phyloP scores from a whole-genome alignment of 2,797 vertebrate genomes.

The Sciurus carolinensis region DNA sequence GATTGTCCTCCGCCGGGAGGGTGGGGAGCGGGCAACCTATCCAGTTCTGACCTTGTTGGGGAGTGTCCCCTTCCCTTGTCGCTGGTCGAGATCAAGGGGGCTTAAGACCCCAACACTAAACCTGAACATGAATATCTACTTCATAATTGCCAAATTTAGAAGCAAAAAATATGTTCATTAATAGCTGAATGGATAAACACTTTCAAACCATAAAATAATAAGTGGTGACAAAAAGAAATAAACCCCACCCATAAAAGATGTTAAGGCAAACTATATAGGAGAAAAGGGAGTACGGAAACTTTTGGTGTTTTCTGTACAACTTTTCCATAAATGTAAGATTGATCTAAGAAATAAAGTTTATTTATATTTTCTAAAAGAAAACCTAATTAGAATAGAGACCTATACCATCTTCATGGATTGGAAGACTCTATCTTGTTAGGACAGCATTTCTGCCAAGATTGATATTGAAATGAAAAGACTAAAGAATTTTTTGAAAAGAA shows the following conservation, averaged over 20 bases:
- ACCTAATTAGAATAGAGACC: neutral
- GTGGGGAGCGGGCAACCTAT: too few relatives aligned
- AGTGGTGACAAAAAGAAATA: neutral
- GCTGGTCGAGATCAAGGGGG: too few relatives aligned
- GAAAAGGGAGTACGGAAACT: neutral
- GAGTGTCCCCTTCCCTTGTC: too few relatives aligned
- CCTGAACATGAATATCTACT: neutral
- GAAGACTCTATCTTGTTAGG: neutral
- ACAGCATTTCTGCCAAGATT: neutral
- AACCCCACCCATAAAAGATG: neutral
- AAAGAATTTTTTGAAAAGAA: neutral
- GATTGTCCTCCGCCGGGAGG: too few relatives aligned
- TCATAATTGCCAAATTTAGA: neutral
- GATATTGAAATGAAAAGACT: neutral
- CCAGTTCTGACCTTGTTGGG: too few relatives aligned
- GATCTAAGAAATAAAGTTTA: neutral
- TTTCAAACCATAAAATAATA: neutral
- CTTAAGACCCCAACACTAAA: neutral
- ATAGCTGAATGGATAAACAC: neutral
- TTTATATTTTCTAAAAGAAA: neutral
- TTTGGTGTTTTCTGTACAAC: neutral
- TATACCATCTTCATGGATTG: neutral
- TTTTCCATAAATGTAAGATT: conserved; percentile 22
- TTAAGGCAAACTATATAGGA: neutral
- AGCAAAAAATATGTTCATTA: neutral